phyloP scores from a whole-genome alignment of 2,797 vertebrate genomes.

The Triplophysa bombifrons region DNA sequence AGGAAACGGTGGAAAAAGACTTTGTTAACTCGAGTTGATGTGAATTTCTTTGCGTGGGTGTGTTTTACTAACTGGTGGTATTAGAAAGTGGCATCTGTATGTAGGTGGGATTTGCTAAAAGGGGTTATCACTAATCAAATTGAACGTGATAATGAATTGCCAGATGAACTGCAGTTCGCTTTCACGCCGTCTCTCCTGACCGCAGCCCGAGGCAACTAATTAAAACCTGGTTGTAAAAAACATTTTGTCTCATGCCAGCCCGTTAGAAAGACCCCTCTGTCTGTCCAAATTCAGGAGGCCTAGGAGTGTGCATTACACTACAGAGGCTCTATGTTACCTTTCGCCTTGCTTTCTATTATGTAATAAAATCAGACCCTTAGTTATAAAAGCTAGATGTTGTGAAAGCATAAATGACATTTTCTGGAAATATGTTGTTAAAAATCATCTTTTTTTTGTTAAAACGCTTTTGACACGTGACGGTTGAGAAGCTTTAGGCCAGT shows the following conservation, averaged over 20 bases:
- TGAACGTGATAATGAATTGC: slow-evolving; percentile 39
- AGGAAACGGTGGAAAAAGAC: neutral
- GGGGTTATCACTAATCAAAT: slow-evolving; percentile 22
- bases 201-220: slow-evolving; percentile 41
- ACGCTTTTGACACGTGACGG: neutral
- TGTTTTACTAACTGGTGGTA: neutral
- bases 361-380: neutral
- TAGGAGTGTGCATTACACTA: neutral
- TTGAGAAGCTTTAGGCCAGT: neutral
- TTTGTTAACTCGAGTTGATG: slow-evolving; percentile 1
- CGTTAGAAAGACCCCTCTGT: slow-evolving; percentile 29
- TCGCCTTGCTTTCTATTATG: neutral
- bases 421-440: neutral
- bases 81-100: slow-evolving; percentile 26
- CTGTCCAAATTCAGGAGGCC: slow-evolving; percentile 12
- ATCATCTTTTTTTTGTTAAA: no score
- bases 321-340: neutral
- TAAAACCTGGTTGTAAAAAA: slow-evolving; percentile 44
- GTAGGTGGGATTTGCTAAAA: slow-evolving; percentile 22
- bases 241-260: slow-evolving; percentile 23
- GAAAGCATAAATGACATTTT: neutral
- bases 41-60: slow-evolving; percentile 18
- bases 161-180: slow-evolving; percentile 17
- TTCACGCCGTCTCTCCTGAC: slow-evolving; percentile 31
- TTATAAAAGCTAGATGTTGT: neutral